Evolutionary conservation across 2,113 vertebrate species (phyloP).

Genomic region (Cisticola juncidis): DNA sequence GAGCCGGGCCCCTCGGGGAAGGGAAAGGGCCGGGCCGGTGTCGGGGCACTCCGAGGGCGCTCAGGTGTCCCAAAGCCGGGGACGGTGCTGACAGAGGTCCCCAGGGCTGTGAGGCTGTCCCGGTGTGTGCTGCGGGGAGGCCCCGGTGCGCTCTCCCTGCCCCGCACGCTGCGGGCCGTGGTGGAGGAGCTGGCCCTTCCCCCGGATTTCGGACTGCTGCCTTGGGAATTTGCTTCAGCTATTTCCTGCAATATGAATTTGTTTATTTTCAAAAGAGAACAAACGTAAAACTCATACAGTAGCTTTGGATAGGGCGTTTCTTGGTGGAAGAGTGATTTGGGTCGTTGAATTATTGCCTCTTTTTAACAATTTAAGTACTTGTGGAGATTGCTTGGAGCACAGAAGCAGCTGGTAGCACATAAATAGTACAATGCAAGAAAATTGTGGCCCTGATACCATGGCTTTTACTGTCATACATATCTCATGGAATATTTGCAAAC

Average conservation of each 20-base stretch:
- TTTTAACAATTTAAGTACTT: neutral
- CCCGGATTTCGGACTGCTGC: neutral
- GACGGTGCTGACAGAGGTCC: neutral
- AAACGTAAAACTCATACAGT: neutral
- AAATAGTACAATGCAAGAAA: neutral
- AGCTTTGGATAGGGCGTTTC: neutral
- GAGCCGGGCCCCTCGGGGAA: neutral
- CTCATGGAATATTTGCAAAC: neutral
- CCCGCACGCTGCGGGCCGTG: accelerated
- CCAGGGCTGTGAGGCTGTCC: neutral
- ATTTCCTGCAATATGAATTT: conserved; percentile 53
- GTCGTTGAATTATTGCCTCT: neutral
- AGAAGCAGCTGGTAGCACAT: neutral
- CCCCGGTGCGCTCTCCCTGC: neutral
- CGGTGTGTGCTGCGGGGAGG: accelerated
- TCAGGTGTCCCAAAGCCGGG: accelerated
- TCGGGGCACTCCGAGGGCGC: accelerated
- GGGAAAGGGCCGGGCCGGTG: accelerated
- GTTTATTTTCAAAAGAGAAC: conserved; percentile 60
- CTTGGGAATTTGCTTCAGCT: conserved; percentile 44
- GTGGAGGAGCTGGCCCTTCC: neutral
- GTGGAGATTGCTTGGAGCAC: neutral
- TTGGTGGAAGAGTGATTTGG: neutral
- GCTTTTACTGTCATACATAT: neutral
- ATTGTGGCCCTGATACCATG: too few relatives aligned